Evolutionary conservation across 2,797 vertebrate species (phyloP).

Genomic region (Geotrypetes seraphini): DNA sequence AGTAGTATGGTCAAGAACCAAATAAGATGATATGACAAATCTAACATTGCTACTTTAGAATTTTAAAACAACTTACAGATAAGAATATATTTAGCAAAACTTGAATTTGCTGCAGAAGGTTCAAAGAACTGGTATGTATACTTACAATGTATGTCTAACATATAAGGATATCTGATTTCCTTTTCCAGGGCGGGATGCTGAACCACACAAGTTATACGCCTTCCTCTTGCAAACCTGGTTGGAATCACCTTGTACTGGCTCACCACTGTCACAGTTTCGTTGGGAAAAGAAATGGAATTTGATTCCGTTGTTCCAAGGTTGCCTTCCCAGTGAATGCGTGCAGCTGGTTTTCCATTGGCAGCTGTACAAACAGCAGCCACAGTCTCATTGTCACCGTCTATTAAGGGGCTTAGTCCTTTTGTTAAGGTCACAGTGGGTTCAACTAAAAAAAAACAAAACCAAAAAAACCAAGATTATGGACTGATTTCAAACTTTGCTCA

Average conservation of each 20-base stretch:
- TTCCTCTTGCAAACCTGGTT: constrained; percentile 74
- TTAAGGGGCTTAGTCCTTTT: constrained; percentile 66
- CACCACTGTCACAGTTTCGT: constrained; percentile 72
- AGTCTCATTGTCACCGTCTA: constrained; percentile 75
- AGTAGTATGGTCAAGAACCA: too few species aligned
- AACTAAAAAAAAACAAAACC: constrained; percentile 51
- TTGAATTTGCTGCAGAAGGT: too few species aligned
- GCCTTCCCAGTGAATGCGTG: constrained; percentile 82
- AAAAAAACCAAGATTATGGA: background rate
- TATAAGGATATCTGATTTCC: constrained; percentile 70
- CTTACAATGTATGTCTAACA: constrained; percentile 87
- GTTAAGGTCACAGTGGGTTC: constrained; percentile 83
- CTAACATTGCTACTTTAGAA: too few species aligned
- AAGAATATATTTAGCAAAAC: too few species aligned
- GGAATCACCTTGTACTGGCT: constrained; percentile 75
- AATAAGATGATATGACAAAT: too few species aligned
- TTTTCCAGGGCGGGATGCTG: constrained; percentile 79
- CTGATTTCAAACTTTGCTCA: too few species aligned
- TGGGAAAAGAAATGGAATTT: constrained; percentile 57
- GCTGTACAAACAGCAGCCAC: constrained; percentile 88
- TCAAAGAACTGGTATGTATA: too few species aligned
- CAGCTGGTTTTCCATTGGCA: constrained; percentile 79
- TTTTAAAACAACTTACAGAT: too few species aligned
- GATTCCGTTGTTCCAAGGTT: constrained; percentile 66
- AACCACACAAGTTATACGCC: constrained; percentile 79